Base-by-base conservation (phyloP, 2,113 vertebrate species). In the Pluvianellus socialis region DNA sequence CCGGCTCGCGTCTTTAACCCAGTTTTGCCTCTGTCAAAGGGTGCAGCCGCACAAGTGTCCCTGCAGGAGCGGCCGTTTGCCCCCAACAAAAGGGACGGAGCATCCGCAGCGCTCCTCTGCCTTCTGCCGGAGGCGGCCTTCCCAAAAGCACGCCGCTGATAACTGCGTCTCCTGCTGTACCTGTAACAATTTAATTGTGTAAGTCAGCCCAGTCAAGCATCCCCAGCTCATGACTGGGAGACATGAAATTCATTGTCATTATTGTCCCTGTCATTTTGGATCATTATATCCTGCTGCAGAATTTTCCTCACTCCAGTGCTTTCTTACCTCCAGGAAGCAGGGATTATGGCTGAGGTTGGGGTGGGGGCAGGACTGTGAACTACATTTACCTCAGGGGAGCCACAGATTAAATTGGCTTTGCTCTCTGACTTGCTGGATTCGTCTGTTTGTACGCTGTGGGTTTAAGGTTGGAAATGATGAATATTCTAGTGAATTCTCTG, bases 221-320 rank as follows among this genome's bases (percentile, higher is more conserved):
- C 98, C 98, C 98, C 88, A 50, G 98, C 98, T 98, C 98, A 98
- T 99, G 99, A 99, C 99, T 99, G 98, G 98, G 98, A 99, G 99
- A 99, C 99, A 99, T 99, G 99, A 99, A 99, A 99, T 99, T 99
- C 99, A 99, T 99, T 99, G 99, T 99, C 99, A 99, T 99, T 99
- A 99, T 99, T 99, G 99, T 99, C 99, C 98, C 99, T 99, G 99
- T 99, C 99, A 99, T 99, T 99, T 99, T 98, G 98, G 98, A 99
- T 99, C 99, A 99, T 99, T 99, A 99, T 99, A 98, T 99, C 98
- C 98, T 95, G 98, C 98, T 98, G 97, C 96, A 98, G 98, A 99
- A 98, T 99, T 99, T 98, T 99, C 99, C 98, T 99, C 99, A 99
- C 99, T 99, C 98, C 99, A 99, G 97, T 99, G 99, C 98, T 98